Conservation (phyloP, 2,888 invertebrate genomes). For the Yponomeuta evonymella region DNA sequence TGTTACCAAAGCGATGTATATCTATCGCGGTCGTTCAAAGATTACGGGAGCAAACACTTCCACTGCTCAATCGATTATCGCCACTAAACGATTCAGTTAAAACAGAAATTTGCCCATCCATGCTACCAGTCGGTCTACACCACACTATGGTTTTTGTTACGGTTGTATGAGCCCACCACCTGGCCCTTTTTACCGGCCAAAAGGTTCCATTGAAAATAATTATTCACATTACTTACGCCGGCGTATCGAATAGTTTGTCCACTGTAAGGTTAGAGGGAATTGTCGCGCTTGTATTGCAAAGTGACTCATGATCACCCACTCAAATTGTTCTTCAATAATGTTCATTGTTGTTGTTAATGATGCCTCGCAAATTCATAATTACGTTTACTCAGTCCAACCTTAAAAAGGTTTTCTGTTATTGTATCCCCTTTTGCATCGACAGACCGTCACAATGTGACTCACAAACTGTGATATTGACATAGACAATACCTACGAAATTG, state of each 20-base stretch:
- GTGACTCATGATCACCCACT: conserved; percentile 11
- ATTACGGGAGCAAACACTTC: conserved; percentile 45
- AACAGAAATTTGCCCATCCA: conserved; percentile 35
- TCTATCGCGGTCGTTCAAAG: conserved; percentile 50
- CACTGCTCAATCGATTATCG: conserved; percentile 38
- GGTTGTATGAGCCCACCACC: conserved; percentile 63
- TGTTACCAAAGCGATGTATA: conserved; percentile 58
- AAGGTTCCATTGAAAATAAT: conserved; percentile 55
- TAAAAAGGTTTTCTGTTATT: background rate
- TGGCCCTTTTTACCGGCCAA: conserved; percentile 60
- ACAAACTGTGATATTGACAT: conserved; percentile 18
- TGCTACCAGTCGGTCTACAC: background rate
- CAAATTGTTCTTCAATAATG: conserved; percentile 16
- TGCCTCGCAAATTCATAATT: background rate
- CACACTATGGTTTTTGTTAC: conserved; percentile 42
- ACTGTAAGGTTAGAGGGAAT: conserved; percentile 28
- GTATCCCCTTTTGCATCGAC: too few relatives aligned
- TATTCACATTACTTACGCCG: conserved; percentile 55
- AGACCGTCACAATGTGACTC: background rate
- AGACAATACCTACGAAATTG: conserved; percentile 7
- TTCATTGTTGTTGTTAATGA: background rate
- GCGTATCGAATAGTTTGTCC: conserved; percentile 37
- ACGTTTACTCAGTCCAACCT: background rate
- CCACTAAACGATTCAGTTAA: conserved; percentile 35
- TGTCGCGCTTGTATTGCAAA: background rate